Evolutionary conservation across 2,888 invertebrate species (phyloP).

Genomic region (Argyresthia goedartella): DNA sequence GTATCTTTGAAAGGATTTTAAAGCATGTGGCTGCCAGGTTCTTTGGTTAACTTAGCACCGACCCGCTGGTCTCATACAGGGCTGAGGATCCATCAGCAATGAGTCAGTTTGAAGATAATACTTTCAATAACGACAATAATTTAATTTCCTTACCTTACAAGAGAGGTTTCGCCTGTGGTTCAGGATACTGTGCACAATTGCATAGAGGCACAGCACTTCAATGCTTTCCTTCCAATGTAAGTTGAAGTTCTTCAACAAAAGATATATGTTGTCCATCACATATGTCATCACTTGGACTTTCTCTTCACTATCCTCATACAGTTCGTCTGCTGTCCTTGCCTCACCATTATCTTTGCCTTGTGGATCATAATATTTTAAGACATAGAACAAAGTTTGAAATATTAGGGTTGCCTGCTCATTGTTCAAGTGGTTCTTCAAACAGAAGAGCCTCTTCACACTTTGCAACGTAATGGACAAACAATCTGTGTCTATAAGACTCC

Average conservation of each 20-base stretch:
- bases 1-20: no score
- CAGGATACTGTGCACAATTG: slow-evolving; percentile 44
- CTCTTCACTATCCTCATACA: slow-evolving; percentile 35
- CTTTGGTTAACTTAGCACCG: no score
- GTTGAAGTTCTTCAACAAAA: slow-evolving; percentile 76
- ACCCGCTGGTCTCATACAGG: no score
- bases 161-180: slow-evolving; percentile 39
- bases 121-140: not conserved
- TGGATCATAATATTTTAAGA: slow-evolving; percentile 67
- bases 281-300: slow-evolving; percentile 69
- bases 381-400: slow-evolving; percentile 74
- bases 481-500: slow-evolving; percentile 65
- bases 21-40: no score
- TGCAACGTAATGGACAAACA: slow-evolving; percentile 55
- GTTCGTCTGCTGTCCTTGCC: slow-evolving; percentile 18
- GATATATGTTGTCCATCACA: slow-evolving; percentile 75
- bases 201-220: slow-evolving; percentile 77
- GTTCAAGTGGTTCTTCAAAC: slow-evolving; percentile 67
- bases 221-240: slow-evolving; percentile 85
- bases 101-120: no score
- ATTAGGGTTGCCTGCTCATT: slow-evolving; percentile 74
- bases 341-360: slow-evolving; percentile 24
- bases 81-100: no score
- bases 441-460: slow-evolving; percentile 69
- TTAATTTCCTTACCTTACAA: slow-evolving; percentile 36